Base-by-base conservation (phyloP, 2,888 invertebrate genomes). In the Caenorhabditis imperialis region DNA sequence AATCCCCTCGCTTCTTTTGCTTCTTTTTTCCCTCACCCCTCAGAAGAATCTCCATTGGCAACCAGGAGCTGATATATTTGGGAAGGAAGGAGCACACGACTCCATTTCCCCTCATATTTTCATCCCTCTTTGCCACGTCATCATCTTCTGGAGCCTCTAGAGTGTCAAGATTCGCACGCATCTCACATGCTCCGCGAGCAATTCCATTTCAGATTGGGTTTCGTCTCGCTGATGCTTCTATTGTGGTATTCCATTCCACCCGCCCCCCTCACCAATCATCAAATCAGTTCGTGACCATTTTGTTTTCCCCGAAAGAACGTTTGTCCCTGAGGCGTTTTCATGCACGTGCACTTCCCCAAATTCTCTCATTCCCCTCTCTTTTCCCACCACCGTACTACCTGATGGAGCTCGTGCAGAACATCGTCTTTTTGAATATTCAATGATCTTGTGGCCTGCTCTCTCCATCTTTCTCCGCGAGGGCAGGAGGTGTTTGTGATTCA, bases 121-220 rank as follows among this genome's bases (percentile, higher is more conserved):
- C 25, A 3, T 40, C 51, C 18, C 33, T 38, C 44, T 47, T 22
- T 55, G 48, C 48, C 55, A 65, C 63, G 63, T 55, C 55, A 55
- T 48, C 30, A 18, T 50, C 16, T 45, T 33, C 40, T 30, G 22
- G 53, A 44, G 30, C 30, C 10, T 10, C 38, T 63, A 62, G 62
- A 54, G 62, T 63, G 54, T 48, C 54, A 55, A 54, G 48, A 55
- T 65, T 65, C 63, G 48, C 63, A 65, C 63, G 63, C 47, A 30
- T 65, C 63, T 65, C 63, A 40, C 47, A 54, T 55, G 18, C 37
- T 40, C 60, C 48, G 18, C 22, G 10, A 30, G 23, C 33, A 20
- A 14, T 51, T 44, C n/a, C 35, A n/a, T n/a, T n/a, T n/a, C 44
- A 51, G 55, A 48, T 65, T 63, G 45, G 27, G 44, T 63, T 54